Evolutionary conservation across 2,113 vertebrate species (phyloP), one percentile per base, ranked within the genome.

Genomic region (Asarcornis scutulata): DNA sequence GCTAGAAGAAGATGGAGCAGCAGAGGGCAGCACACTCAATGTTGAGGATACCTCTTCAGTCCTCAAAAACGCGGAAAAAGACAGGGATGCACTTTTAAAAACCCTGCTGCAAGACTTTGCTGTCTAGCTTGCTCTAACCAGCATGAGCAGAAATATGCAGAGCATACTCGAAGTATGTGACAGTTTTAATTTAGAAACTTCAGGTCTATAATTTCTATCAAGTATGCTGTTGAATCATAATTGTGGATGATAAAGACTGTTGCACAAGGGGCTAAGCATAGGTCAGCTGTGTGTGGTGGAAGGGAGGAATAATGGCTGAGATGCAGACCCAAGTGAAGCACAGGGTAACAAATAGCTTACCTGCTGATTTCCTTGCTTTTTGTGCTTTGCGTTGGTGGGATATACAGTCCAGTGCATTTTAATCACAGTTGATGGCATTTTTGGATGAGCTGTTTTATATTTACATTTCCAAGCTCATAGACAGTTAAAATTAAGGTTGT

Each of bases 21-120:
- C 93, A 97, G 96, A 96, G 93, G 95, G 95, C 96, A 97, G 95
- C 96, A 97, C 95, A 95, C 91, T 87, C 96, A 96, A 85, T 20
- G 91, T 74, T 58, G 81, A 95, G 81, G 81, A 83, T 46, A 42
- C 44, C 34, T 76, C 77, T 13, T 29, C 56, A 6, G 29, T 34
- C 42, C 68, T 81, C 56, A 11, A 1, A 38, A 86, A 46, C 27
- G 72, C 44, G 63, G 32, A 56, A 84, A 81, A 91, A 31, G 7
- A 9, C 29, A 4, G 4, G 48, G 12, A 42, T 48, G 55, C n/a
- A 4, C n/a, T 78, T 62, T 32, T 4, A 66, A 81, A 71, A 92
- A 16, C 25, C 50, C 66, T 56, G 56, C 56, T 42, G 2, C 29
- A 2, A 1, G n/a, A 42, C 59, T 77, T 38, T 27, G 3, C 18